phyloP scores from a whole-genome alignment of 1,140 invertebrate genomes.

The Drosophila busckii region DNA sequence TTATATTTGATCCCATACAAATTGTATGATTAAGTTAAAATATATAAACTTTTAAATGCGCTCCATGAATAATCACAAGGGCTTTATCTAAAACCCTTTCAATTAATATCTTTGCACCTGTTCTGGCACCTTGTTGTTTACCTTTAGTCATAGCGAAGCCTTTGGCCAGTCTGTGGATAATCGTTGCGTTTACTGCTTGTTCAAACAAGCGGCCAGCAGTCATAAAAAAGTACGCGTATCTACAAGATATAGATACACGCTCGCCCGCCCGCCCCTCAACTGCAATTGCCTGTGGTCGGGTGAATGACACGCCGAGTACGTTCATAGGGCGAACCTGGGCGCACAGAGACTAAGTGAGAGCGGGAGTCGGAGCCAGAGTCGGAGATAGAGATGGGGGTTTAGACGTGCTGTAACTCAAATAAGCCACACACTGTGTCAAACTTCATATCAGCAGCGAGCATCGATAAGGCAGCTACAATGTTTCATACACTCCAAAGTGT shows the following conservation, averaged over 20 bases:
- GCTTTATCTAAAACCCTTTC: conserved; percentile 5
- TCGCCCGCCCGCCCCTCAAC: conserved; percentile 21
- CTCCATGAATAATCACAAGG: too few relatives aligned
- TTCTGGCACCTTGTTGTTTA: conserved; percentile 1
- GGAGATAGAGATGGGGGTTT: neutral
- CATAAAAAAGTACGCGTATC: conserved; percentile 51
- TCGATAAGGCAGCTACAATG: conserved; percentile 64
- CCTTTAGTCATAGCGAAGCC: conserved; percentile 16
- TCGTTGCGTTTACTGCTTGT: conserved; percentile 35
- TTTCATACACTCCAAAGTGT: conserved; percentile 21
- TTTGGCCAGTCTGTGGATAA: conserved; percentile 10
- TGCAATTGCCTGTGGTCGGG: conserved; percentile 22
- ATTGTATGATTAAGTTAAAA: too few relatives aligned
- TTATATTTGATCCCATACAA: too few relatives aligned
- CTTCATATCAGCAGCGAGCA: conserved; percentile 62
- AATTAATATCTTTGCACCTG: conserved; percentile 15
- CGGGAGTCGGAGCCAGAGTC: neutral
- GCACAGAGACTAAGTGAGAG: neutral
- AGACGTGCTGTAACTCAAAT: conserved; percentile 30
- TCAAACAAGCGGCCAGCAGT: conserved; percentile 32
- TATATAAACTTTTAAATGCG: too few relatives aligned
- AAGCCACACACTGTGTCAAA: conserved; percentile 59
- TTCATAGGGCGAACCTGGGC: conserved; percentile 1
- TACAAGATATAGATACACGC: conserved; percentile 49
- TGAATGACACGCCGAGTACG: conserved; percentile 43